phyloP scores from a whole-genome alignment of 2,888 invertebrate genomes.

The Ctena decussata region DNA sequence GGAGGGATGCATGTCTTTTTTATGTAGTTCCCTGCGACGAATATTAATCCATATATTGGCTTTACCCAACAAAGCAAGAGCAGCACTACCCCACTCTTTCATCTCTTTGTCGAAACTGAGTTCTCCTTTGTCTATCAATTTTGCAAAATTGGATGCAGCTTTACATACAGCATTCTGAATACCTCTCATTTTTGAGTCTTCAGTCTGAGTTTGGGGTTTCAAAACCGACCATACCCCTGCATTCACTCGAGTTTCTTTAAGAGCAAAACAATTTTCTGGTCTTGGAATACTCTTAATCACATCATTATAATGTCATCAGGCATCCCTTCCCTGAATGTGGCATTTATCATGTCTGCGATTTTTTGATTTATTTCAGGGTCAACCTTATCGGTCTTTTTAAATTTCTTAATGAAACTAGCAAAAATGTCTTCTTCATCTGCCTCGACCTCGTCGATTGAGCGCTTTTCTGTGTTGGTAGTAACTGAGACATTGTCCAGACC shows the following conservation, averaged over 20 bases:
- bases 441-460: too few relatives aligned
- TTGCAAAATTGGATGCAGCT: neutral
- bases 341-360: neutral
- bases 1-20: neutral
- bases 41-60: neutral
- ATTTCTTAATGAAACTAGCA: neutral
- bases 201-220: slow-evolving; percentile 4
- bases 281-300: neutral
- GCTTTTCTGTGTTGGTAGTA: too few relatives aligned
- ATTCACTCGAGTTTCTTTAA: neutral
- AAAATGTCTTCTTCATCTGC: too few relatives aligned
- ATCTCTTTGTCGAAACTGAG: neutral
- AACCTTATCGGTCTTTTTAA: neutral
- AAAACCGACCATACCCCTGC: neutral
- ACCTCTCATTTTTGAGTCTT: neutral
- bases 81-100: neutral
- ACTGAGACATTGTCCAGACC: too few relatives aligned
- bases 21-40: neutral
- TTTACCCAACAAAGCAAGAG: neutral
- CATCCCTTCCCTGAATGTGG: neutral
- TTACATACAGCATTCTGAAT: neutral
- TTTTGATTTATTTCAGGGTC: neutral
- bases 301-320: neutral
- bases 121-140: neutral
- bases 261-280: slow-evolving; percentile 4